A percentile compares a stretch with the other conserved stretches of the same genome.
Evolutionary conservation across 2,113 vertebrate genomes (phyloP).

Genomic region (Anarrhichthys ocellatus): DNA sequence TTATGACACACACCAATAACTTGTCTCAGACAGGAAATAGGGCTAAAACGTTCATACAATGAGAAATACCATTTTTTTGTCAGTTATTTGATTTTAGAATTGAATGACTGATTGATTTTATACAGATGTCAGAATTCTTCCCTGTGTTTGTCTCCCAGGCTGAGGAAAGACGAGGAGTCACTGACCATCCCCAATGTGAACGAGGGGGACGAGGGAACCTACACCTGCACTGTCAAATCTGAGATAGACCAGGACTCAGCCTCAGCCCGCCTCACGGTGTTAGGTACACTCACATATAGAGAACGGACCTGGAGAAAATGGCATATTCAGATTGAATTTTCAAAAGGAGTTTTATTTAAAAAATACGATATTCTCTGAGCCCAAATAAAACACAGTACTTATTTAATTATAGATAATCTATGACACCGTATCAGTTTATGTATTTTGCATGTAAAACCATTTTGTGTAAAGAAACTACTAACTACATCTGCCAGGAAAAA

Average conservation of each 20-base stretch:
- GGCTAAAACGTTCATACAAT: background rate
- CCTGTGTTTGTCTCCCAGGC: conserved; percentile 72
- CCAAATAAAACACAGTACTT: background rate
- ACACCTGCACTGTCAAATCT: conserved; percentile 90
- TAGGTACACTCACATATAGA: conserved; percentile 83
- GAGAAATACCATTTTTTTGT: background rate
- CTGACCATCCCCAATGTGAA: conserved; percentile 88
- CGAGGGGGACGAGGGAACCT: conserved; percentile 91
- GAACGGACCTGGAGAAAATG: background rate
- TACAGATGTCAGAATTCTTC: background rate
- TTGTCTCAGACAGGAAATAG: background rate
- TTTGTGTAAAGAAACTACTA: background rate
- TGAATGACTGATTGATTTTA: background rate
- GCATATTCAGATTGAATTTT: background rate
- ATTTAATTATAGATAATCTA: background rate
- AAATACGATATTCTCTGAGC: background rate
- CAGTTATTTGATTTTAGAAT: background rate
- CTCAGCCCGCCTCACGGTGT: conserved; percentile 92
- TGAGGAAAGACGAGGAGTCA: conserved; percentile 90
- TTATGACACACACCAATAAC: background rate
- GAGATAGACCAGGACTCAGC: conserved; percentile 93
- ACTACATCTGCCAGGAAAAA: background rate
- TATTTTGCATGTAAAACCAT: background rate
- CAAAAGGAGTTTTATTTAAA: background rate
- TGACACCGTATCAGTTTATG: background rate